These are phyloP conservation scores for Trichonephila clavipes DNA, from an alignment of 1,140 invertebrate species.

Conservation along the genomic window DNA sequence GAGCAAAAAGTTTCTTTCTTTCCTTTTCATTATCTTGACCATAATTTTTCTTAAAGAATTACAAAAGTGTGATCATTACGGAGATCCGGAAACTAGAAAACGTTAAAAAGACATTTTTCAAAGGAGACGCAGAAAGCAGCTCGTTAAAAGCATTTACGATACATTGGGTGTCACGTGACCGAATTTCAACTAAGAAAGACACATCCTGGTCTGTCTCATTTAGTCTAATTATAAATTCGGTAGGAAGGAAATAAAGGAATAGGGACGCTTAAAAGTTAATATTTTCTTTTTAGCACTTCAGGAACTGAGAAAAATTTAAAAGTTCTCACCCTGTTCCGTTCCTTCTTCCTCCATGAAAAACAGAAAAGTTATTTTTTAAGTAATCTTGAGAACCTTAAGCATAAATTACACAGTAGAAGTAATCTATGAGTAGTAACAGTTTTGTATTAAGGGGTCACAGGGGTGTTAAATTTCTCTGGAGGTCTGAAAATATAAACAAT, in stretches of 20 bases:
- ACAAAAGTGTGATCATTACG: slow-evolving; percentile 19
- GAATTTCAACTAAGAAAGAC: background rate
- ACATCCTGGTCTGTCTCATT: background rate
- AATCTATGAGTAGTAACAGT: too few species aligned
- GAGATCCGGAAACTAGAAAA: background rate
- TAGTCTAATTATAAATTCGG: slow-evolving; percentile 24
- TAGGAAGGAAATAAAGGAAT: background rate
- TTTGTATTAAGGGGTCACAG: too few species aligned
- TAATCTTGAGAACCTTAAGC: background rate
- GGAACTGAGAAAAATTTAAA: background rate
- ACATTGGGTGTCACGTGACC: background rate
- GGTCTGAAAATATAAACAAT: too few species aligned
- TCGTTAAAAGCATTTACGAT: slow-evolving; percentile 25
- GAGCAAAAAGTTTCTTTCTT: background rate
- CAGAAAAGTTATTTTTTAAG: background rate
- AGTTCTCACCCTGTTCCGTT: background rate
- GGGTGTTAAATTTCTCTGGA: too few species aligned
- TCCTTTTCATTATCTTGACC: background rate
- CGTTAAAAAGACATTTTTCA: slow-evolving; percentile 26
- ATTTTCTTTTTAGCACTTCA: background rate
- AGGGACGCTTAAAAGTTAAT: background rate
- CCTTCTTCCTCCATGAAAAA: background rate
- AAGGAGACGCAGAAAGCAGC: background rate
- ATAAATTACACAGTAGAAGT: too few species aligned
- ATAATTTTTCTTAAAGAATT: slow-evolving; percentile 7